Evolutionary conservation across 2,888 invertebrate genomes (phyloP).

Genomic region (Oithona nana): DNA sequence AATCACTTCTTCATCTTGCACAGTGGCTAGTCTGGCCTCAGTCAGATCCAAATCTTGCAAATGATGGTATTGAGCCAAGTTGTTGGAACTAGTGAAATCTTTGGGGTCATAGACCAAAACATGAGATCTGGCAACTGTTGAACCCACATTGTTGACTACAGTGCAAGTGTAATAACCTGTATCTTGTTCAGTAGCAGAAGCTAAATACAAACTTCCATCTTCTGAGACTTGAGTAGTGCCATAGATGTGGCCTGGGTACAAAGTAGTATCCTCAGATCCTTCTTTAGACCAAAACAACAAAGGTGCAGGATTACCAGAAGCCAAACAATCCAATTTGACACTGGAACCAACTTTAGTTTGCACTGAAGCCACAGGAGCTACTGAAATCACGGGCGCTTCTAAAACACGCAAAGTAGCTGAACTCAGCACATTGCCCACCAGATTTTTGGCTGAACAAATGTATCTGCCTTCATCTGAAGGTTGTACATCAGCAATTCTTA

Average conservation of each 20-base stretch:
- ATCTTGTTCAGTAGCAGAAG: background rate
- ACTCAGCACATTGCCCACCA: background rate
- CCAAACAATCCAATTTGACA: background rate
- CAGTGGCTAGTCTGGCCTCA: constrained; percentile 3
- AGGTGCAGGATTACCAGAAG: background rate
- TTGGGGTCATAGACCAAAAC: constrained; percentile 2
- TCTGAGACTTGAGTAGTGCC: background rate
- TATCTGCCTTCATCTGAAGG: constrained; percentile 1
- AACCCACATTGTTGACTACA: constrained; percentile 2
- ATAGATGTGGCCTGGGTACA: background rate
- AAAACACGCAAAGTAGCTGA: background rate
- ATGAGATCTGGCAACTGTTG: constrained; percentile 9
- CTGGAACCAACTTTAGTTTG: background rate
- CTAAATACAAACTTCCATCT: constrained; percentile 6
- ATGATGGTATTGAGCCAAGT: background rate
- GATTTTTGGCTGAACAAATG: constrained; percentile 7
- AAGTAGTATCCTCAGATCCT: background rate
- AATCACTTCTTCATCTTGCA: background rate
- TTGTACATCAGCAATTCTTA: constrained; percentile 4
- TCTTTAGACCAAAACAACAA: constrained; percentile 7
- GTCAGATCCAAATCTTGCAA: background rate
- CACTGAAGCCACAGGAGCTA: background rate
- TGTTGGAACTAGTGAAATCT: background rate
- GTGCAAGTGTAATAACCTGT: constrained; percentile 7
- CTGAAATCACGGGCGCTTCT: constrained; percentile 4